Evolutionary conservation across 2,113 vertebrate genomes (phyloP).

Genomic region (Chrysemys picta): DNA sequence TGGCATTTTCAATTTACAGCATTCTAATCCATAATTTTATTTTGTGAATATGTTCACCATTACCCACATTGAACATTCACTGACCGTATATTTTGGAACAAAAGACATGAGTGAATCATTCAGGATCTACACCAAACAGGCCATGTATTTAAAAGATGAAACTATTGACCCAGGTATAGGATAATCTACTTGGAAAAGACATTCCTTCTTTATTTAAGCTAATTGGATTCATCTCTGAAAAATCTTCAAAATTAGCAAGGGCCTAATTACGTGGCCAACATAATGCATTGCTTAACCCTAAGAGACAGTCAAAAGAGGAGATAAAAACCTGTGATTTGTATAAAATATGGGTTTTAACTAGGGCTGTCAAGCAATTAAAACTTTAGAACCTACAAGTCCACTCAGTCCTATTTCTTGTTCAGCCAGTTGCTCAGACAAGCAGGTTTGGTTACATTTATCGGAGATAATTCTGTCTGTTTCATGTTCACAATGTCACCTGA

Average conservation of each 20-base stretch:
- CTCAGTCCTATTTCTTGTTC: no score
- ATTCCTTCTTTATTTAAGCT: constrained; percentile 58
- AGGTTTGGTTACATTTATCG: no score
- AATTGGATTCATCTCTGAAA: constrained; percentile 65
- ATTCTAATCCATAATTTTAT: background rate
- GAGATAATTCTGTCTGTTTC: no score
- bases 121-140: constrained; percentile 27
- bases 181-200: constrained; percentile 61
- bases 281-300: constrained; percentile 51
- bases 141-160: constrained; percentile 48
- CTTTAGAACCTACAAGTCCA: no score
- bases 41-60: background rate
- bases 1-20: background rate
- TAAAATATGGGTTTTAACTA: background rate
- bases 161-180: constrained; percentile 39
- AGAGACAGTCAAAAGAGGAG: constrained; percentile 35
- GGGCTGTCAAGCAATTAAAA: no score
- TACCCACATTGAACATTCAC: background rate
- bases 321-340: constrained; percentile 37
- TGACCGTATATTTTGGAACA: constrained; percentile 15
- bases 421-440: no score
- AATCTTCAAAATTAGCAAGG: constrained; percentile 61
- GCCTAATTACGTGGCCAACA: constrained; percentile 66
- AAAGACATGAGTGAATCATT: constrained; percentile 31
- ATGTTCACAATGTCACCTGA: no score